Base-by-base conservation (phyloP, 92 coral and sea anemone species). In the Zoanthus sansibaricus region DNA sequence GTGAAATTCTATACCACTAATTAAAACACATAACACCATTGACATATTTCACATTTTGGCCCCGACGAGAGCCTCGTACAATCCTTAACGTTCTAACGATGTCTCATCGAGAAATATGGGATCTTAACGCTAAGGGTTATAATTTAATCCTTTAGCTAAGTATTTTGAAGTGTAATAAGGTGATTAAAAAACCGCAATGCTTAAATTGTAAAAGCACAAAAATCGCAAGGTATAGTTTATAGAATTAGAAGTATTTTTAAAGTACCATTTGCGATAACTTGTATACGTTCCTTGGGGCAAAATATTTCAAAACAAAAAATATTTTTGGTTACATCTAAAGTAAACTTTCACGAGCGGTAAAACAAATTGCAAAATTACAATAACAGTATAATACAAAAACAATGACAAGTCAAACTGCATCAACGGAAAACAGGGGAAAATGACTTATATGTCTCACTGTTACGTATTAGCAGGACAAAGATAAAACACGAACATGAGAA, bases 1-100 rank as follows among this genome's bases (percentile, higher is more conserved):
- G 16, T 44, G 84, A 56, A 79, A 64, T 14, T 79, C 31, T 61
- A 80, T 33, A 42, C 10, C 45, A 21, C 85, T 45, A 66, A 66
- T 66, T 76, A 54, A 0, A 33, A 37, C 4, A 37, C 42, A 37
- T 37, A 2, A 30, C 42, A 15, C 6, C 30, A 11, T 51, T 13
- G 42, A 49, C 18, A 21, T 16, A 18, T 7, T 51, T 52, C 52
- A 13, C 18, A 54, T 76, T 52, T 54, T 31, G 54, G 20, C 18
- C 46, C 47, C 54, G n/a, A 20, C 21, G 44, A 76, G 48, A 76
- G 31, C 25, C 66, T 25, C 47, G 4, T 66, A 1, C 25, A 32
- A 31, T 31, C 8, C 12, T 30, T 64, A 25, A 49, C 44, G 45
- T 58, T 78, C 48, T 59, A 31, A n/a, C 11, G 59, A 64, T 31